Conservation (phyloP, 2,113 vertebrate species). For the Glareola pratincola region DNA sequence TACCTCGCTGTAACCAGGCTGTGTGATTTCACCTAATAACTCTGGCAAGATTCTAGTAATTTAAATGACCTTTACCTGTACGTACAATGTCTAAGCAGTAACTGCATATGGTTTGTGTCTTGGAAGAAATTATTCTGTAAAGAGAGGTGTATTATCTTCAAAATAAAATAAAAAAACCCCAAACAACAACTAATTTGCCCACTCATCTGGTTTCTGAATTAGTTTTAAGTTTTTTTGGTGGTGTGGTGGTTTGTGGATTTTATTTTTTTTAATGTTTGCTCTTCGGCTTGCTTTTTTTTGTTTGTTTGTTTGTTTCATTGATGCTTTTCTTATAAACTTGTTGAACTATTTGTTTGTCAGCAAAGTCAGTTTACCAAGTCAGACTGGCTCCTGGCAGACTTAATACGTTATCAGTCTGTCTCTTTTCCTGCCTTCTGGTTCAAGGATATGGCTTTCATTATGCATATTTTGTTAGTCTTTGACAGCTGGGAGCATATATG, state of each 20-base stretch:
- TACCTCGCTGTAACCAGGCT: neutral
- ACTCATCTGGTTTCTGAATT: neutral
- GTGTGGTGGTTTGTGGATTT: neutral
- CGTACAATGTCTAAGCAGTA: neutral
- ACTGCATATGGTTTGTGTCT: neutral
- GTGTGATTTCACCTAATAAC: neutral
- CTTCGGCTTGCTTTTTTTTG: neutral
- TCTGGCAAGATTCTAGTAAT: neutral
- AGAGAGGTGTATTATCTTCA: neutral
- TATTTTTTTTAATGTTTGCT: neutral
- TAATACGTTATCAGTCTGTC: conserved; percentile 12
- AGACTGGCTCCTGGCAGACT: neutral
- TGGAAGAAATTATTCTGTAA: neutral
- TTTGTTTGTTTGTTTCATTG: neutral
- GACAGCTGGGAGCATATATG: neutral
- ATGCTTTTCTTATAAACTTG: neutral
- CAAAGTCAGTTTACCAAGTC: neutral
- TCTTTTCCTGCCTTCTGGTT: conserved; percentile 32
- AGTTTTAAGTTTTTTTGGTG: neutral
- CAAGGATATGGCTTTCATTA: conserved; percentile 29
- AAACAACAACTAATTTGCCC: neutral
- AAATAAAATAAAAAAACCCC: neutral
- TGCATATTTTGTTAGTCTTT: conserved; percentile 6
- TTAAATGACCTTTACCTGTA: neutral
- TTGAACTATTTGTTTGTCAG: neutral